Conservation (phyloP, 2,888 invertebrate species). For the Crepidodera aurea region DNA sequence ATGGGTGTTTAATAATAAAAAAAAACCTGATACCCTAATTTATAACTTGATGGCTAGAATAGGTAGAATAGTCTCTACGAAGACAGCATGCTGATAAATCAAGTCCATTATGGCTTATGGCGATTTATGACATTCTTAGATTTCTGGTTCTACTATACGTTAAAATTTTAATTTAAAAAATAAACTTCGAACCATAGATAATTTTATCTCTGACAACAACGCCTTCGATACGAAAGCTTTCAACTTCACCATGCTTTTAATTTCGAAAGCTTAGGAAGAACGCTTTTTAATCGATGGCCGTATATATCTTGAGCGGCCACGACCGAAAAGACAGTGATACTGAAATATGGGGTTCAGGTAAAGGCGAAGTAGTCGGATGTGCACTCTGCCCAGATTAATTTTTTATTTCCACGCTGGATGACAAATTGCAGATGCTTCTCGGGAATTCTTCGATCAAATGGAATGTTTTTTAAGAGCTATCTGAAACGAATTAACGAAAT, state of each 20-base stretch:
- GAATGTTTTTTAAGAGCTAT: no score
- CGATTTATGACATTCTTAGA: no score
- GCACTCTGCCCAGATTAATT: conserved; percentile 14
- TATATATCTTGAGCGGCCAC: conserved; percentile 17
- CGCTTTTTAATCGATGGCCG: conserved; percentile 31
- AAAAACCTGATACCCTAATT: no score
- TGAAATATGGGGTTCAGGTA: conserved; percentile 11
- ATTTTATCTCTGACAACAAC: background rate
- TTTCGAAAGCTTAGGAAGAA: conserved; percentile 4
- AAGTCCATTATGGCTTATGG: no score
- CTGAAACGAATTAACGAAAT: no score
- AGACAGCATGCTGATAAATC: no score
- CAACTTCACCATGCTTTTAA: background rate
- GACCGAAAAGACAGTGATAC: background rate
- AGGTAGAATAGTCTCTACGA: no score
- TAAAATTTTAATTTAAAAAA: no score
- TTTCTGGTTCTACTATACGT: no score
- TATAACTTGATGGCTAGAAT: no score
- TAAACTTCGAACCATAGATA: no score
- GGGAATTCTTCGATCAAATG: background rate
- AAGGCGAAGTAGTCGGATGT: background rate
- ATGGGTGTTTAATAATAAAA: no score
- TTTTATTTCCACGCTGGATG: background rate
- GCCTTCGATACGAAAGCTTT: conserved; percentile 13
- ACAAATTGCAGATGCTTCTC: background rate